Conservation (phyloP, 2,797 vertebrate species). For the Gymnoscopelus braueri region DNA sequence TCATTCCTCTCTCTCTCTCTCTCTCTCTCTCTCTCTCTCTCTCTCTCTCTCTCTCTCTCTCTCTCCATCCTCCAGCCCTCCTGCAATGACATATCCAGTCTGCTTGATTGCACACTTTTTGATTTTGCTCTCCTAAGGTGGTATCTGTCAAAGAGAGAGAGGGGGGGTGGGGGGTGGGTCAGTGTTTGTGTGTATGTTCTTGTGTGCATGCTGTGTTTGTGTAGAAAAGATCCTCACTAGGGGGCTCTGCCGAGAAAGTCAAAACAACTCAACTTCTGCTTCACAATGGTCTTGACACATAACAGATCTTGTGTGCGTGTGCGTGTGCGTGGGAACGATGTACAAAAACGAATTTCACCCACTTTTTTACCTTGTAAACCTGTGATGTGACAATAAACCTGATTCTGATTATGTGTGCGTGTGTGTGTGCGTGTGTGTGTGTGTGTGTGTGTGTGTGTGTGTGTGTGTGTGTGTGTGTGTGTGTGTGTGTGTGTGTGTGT, state of each 20-base stretch:
- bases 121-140: slow-evolving; percentile 63
- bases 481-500: slow-evolving; percentile 22
- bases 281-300: no score
- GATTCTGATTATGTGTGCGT: no score
- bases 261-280: no score
- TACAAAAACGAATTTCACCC: no score
- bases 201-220: slow-evolving; percentile 15
- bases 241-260: no score
- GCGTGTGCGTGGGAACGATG: no score
- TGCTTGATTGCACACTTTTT: slow-evolving; percentile 73
- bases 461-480: slow-evolving; percentile 5
- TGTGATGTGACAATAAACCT: no score
- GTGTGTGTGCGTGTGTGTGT: no score
- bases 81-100: slow-evolving; percentile 62
- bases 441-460: neutral
- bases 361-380: no score
- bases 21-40: slow-evolving; percentile 46
- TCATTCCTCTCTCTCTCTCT: slow-evolving; percentile 9
- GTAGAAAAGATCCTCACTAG: no score
- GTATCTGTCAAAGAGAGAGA: slow-evolving; percentile 50
- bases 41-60: slow-evolving; percentile 11
- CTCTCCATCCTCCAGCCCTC: slow-evolving; percentile 46
- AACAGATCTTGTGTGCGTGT: no score
- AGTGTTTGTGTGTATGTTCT: neutral
- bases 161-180: no score